Base-by-base conservation (phyloP, 2,888 invertebrate species). In the Cyclophora punctaria region DNA sequence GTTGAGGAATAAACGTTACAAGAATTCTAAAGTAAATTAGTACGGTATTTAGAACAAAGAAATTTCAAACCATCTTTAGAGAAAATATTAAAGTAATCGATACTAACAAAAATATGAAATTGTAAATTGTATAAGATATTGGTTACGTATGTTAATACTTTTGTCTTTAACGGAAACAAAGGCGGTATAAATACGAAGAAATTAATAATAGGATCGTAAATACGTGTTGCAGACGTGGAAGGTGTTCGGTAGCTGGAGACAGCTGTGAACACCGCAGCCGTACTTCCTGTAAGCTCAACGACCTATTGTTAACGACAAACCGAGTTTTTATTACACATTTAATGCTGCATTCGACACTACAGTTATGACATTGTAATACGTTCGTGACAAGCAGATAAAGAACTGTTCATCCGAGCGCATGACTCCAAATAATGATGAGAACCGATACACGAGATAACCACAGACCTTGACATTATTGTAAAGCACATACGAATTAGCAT, bases 261-360 rank as follows among this genome's bases (percentile, higher is more conserved):
- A 83, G 82, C 83, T 81, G 82, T 70, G 66, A 61, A 60, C 66
- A 56, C 76, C 64, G 67, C 78, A 77, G 73, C 74, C 78, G 76
- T 66, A 77, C 78, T 83, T 85, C 84, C 84, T 83, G 83, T 67
- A 75, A 58, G 63, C 69, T 74, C 74, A 75, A 74, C 75, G 73
- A 75, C 69, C 80, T 70, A 85, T 85, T 85, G 83, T 85, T 76
- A 71, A 63, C 59, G 67, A 72, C 65, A 66, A 67, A 69, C 66
- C 52, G 48, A 48, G 49, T 79, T 80, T 83, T 83, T 80, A 72
- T 73, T 74, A 69, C 70, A 59, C 67, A 66, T 69, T 73, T 72
- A 71, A 71, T 67, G 67, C 63, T 64, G 62, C 59, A 64, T 52
- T 62, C 63, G 51, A 62, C 66, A 61, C 63, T 63, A 50, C 53